phyloP scores from a whole-genome alignment of 92 coral and sea anemone species.

The Pocillopora grandis region DNA sequence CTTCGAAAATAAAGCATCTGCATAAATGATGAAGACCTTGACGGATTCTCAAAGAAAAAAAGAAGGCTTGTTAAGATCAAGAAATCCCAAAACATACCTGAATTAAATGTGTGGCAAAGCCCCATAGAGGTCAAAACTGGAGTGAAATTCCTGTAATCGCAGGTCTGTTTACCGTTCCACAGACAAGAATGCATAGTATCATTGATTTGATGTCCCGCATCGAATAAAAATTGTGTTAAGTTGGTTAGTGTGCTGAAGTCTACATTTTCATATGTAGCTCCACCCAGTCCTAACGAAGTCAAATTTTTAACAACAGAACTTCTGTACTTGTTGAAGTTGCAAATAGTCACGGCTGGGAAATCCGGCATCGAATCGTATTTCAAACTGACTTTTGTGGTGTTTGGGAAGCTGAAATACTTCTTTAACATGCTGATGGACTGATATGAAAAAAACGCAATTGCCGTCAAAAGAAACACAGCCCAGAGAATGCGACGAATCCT shows the following conservation, averaged over 20 bases:
- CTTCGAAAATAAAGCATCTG: too few species aligned
- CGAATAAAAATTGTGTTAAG: background rate
- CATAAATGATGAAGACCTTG: too few species aligned
- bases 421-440: constrained; percentile 21
- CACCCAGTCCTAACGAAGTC: too few species aligned
- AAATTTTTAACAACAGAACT: background rate
- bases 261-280: background rate
- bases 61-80: too few species aligned
- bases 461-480: constrained; percentile 39
- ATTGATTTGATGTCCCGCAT: constrained; percentile 36
- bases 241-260: background rate
- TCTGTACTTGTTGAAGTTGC: constrained; percentile 59
- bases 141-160: constrained; percentile 41
- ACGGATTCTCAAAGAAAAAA: too few species aligned
- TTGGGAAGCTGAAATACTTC: constrained; percentile 47
- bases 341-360: constrained; percentile 72
- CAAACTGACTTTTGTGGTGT: constrained; percentile 46
- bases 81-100: constrained; percentile 27
- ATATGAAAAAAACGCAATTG: constrained; percentile 28
- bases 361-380: constrained; percentile 16
- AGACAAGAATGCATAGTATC: constrained; percentile 31
- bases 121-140: constrained; percentile 56
- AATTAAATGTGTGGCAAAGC: constrained; percentile 59
- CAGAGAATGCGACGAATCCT: constrained; percentile 52
- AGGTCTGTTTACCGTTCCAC: constrained; percentile 38